Evolutionary conservation across 2,113 vertebrate species (phyloP), one percentile per base, ranked within the genome.

Genomic region (Myocastor coypus): DNA sequence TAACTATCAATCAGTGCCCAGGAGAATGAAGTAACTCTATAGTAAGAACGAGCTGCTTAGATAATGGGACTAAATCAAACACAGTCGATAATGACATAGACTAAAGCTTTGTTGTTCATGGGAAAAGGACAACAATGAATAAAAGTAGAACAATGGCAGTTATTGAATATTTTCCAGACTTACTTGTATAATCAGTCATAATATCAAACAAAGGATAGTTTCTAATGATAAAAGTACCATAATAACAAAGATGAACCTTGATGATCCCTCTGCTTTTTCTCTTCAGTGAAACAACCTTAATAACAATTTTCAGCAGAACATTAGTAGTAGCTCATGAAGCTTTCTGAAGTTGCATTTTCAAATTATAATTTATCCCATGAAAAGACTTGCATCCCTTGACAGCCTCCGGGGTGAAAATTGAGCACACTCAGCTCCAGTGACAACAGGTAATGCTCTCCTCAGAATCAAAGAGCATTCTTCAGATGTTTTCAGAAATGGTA

Each of bases 311-410:
- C 40, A 71, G 37, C 55, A 95, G 82, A 89, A 89, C 71, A 32
- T 30, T 66, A 85, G 52, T 34, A 50, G 30, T 85, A 71, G 59
- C 3, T 81, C 84, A 92, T 12, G 40, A 95, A 42, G 30, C 77
- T 71, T 94, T 94, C 82, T 61, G 82, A 86, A 50, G n/a, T 22
- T 81, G 46, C 37, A n/a, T 89, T 95, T 89, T 66, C 52, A 50
- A 95, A 64, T 66, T 94, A 94, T 63, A 92, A 94, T 85, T 81
- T 69, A 69, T 91, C 95, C 95, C 68, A 94, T 26, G n/a, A 84
- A 75, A 93, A 77, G 57, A 90, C 30, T 69, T 64, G 61, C 9
- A 22, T 86, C 83, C 78, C 12, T 90, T 92, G 52, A 4, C 5
- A 63, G 37, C 55, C 63, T 90, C 85, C 26, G 5, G 80, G 28